Evolutionary conservation across 2,797 vertebrate species (phyloP).

Genomic region (Taeniopygia guttata): DNA sequence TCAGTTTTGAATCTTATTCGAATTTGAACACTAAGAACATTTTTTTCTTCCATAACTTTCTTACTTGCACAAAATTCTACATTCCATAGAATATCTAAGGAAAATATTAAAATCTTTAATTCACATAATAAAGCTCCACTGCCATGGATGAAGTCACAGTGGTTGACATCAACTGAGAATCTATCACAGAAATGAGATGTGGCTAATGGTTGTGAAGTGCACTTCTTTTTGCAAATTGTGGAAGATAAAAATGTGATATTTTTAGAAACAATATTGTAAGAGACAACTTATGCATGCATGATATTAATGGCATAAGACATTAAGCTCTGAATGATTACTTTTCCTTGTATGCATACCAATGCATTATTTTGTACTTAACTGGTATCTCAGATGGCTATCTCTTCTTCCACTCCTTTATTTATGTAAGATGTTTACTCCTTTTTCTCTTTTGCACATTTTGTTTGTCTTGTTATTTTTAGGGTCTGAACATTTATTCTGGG

Average conservation of each 20-base stretch:
- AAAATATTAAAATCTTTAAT: not conserved
- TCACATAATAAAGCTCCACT: not conserved
- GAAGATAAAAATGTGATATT: slow-evolving; percentile 5
- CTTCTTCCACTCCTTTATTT: not conserved
- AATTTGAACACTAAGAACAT: not conserved
- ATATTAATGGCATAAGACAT: slow-evolving; percentile 35
- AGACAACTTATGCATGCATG: not conserved
- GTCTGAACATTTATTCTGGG: not conserved
- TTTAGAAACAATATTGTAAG: slow-evolving; percentile 38
- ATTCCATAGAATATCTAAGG: not conserved
- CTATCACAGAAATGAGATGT: slow-evolving; percentile 6
- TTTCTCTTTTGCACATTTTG: not conserved
- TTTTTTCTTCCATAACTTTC: not conserved
- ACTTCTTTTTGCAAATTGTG: not conserved
- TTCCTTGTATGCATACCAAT: not conserved
- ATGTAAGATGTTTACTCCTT: not conserved
- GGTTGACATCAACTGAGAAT: not conserved
- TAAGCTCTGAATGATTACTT: not conserved
- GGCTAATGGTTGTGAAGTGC: slow-evolving; percentile 1
- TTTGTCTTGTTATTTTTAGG: slow-evolving; percentile 43
- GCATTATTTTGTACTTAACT: not conserved
- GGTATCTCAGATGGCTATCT: not conserved
- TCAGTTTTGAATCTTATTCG: not conserved
- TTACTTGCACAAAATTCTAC: not conserved
- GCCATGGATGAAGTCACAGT: not conserved